phyloP scores from a whole-genome alignment of 2,113 vertebrate species.

The Hippocampus zosterae region DNA sequence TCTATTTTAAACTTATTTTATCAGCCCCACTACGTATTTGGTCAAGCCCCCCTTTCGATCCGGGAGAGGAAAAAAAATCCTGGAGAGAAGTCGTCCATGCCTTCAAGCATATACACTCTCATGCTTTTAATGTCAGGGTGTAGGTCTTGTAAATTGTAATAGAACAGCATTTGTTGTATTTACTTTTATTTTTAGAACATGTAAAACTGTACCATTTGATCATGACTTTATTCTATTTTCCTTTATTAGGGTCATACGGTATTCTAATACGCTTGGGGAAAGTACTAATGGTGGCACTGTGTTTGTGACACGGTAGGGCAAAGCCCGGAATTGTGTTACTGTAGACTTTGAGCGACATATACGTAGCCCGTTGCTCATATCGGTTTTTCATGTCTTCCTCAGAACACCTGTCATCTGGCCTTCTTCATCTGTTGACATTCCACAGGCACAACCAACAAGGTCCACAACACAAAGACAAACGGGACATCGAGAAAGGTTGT shows the following conservation, averaged over 20 bases:
- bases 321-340: background rate
- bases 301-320: background rate
- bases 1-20: too few relatives aligned
- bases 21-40: too few relatives aligned
- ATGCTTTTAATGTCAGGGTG: background rate
- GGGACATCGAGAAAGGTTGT: background rate
- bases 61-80: too few relatives aligned
- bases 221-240: background rate
- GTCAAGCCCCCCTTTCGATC: too few relatives aligned
- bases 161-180: background rate
- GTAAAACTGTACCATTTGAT: background rate
- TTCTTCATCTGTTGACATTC: background rate
- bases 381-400: background rate
- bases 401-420: background rate
- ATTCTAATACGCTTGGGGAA: background rate
- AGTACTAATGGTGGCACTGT: background rate
- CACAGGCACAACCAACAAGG: background rate
- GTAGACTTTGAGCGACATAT: background rate
- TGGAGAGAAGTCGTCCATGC: too few relatives aligned
- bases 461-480: background rate
- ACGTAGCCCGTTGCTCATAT: background rate
- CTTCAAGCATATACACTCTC: background rate
- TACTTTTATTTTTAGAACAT: background rate
- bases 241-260: too few relatives aligned
- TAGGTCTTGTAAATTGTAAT: background rate